Evolutionary conservation across 2,888 invertebrate species (phyloP).

Genomic region (Augochlorella aurata): DNA sequence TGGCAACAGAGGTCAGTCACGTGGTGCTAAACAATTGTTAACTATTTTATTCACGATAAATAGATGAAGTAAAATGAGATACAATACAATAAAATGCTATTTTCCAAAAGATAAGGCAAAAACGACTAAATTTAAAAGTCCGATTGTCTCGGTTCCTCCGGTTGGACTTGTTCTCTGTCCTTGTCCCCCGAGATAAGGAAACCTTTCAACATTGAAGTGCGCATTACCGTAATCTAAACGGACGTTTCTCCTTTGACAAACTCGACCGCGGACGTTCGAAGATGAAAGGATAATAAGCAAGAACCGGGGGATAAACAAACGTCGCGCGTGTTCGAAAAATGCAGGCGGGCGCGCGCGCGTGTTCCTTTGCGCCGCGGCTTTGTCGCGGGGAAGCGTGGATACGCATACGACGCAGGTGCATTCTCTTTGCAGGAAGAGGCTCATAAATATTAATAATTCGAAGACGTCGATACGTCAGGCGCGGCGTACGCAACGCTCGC

Average conservation of each 20-base stretch:
- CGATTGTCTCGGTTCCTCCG: too few species aligned
- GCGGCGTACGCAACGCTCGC: slow-evolving; percentile 12
- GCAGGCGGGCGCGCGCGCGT: not conserved
- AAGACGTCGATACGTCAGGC: slow-evolving; percentile 57
- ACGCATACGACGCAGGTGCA: slow-evolving; percentile 56
- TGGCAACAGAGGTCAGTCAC: too few species aligned
- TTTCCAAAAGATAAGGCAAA: too few species aligned
- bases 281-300: not conserved
- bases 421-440: slow-evolving; percentile 50
- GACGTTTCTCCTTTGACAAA: slow-evolving; percentile 15
- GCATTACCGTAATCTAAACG: slow-evolving; percentile 29
- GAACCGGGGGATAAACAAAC: slow-evolving; percentile 23
- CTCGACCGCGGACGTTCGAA: slow-evolving; percentile 2
- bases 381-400: slow-evolving; percentile 39
- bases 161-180: too few species aligned
- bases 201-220: too few species aligned
- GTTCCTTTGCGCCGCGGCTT: slow-evolving; percentile 44
- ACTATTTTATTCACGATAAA: too few species aligned
- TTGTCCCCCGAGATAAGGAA: too few species aligned
- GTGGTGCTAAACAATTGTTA: too few species aligned
- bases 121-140: too few species aligned
- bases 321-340: slow-evolving; percentile 19
- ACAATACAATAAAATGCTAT: too few species aligned
- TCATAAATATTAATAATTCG: slow-evolving; percentile 66
- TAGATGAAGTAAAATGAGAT: too few species aligned